A percentile compares a stretch with the other conserved stretches of the same genome.
These are phyloP conservation scores for Drosophila trapezifrons DNA, from an alignment of 1,140 invertebrate species.

Conservation along the genomic window DNA sequence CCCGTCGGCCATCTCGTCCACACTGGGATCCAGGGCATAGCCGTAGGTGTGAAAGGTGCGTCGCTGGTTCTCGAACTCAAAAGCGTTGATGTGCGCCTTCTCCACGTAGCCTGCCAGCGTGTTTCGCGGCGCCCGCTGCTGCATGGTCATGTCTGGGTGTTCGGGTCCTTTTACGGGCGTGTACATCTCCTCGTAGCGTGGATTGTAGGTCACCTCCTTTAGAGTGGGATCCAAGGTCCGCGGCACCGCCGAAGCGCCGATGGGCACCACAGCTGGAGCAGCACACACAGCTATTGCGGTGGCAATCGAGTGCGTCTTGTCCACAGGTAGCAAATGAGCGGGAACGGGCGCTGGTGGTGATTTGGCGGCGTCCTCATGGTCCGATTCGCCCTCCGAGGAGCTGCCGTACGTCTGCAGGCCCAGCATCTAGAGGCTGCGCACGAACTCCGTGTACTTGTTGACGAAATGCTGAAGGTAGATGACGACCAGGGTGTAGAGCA, in stretches of 20 bases:
- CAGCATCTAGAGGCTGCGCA: constrained; percentile 67
- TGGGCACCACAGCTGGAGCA: constrained; percentile 91
- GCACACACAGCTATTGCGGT: constrained; percentile 89
- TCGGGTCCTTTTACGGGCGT: constrained; percentile 95
- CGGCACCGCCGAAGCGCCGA: constrained; percentile 86
- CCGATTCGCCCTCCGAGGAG: constrained; percentile 74
- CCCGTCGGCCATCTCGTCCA: constrained; percentile 88
- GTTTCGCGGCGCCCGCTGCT: constrained; percentile 94
- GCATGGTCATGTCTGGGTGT: constrained; percentile 95
- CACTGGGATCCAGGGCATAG: constrained; percentile 97
- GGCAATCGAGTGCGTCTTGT: constrained; percentile 83
- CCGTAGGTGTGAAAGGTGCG: constrained; percentile 97
- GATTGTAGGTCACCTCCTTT: constrained; percentile 94
- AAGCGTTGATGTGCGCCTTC: constrained; percentile 96
- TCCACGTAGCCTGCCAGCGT: constrained; percentile 98
- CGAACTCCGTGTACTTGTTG: constrained; percentile 66
- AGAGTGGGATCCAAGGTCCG: constrained; percentile 89
- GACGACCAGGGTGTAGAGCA: constrained; percentile 65
- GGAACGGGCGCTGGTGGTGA: constrained; percentile 13
- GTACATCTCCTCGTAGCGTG: constrained; percentile 97
- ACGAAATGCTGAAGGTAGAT: constrained; percentile 72
- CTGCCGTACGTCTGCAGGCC: constrained; percentile 73
- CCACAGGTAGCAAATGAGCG: constrained; percentile 85
- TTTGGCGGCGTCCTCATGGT: constrained; percentile 50
- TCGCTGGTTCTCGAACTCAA: constrained; percentile 99